Evolutionary conservation across 2,888 invertebrate genomes (phyloP), one percentile per base, ranked within the genome.

Genomic region (Anaspis maculata): DNA sequence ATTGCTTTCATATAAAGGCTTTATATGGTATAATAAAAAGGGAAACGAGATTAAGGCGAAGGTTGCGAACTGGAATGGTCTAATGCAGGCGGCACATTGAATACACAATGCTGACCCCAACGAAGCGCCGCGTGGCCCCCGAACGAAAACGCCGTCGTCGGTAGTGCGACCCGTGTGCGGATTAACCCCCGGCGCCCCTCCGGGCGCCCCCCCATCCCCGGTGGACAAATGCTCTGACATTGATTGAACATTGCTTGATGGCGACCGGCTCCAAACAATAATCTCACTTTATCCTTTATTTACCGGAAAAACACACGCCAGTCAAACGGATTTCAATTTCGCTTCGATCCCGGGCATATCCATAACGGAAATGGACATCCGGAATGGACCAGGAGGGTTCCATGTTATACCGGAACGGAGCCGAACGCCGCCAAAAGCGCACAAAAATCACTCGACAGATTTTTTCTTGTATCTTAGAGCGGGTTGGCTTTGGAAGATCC

Each of bases 1-100:
- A 30, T 19, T 27, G 16, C 28, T 27, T 15, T 24, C 24, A 24
- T 24, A 24, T 24, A 24, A 24, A 24, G 24, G 24, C 10, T 24
- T 24, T 61, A 60, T 61, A 56, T 56, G 53, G 59, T 54, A 47
- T 61, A 59, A 61, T 62, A 61, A 61, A 61, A 57, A 57, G 56
- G 54, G 54, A 51, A 59, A 57, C 56, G 57, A 56, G 61, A 62
- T 62, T 62, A 62, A 59, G 60, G 61, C 56, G 51, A 53, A 57
- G 54, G 55, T 56, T 59, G 58, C 53, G 57, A 56, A 56, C 52
- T 57, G 56, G 51, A 61, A 60, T 55, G 55, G 62, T 52, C 53
- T 59, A 60, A 60, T 57, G 50, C 54, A 49, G 44, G 43, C 41
- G 36, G 51, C 57, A 50, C 60, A 55, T 58, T 62, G 62, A 61